Conservation (phyloP, 2,888 invertebrate genomes). For the Chironomus riparius region DNA sequence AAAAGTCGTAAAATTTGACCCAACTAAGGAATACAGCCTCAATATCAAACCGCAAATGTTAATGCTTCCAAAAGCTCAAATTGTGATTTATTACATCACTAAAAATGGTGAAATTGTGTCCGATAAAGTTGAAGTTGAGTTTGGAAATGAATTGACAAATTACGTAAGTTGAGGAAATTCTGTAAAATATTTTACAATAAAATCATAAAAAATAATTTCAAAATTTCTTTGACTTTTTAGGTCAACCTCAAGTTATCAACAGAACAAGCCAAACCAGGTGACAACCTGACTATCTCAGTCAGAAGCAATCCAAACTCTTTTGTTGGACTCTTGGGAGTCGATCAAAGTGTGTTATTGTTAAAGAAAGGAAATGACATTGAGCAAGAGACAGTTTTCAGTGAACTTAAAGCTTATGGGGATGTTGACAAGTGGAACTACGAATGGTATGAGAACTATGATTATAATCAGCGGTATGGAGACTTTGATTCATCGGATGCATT, state of each 20-base stretch:
- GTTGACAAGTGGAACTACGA: not conserved
- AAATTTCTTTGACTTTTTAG: conserved; percentile 24
- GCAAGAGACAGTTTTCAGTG: not conserved
- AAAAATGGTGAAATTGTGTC: conserved; percentile 66
- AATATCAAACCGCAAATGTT: not conserved
- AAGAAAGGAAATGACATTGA: conserved; percentile 56
- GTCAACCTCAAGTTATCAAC: conserved; percentile 33
- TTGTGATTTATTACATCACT: conserved; percentile 63
- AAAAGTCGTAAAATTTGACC: conserved; percentile 48
- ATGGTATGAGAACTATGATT: not conserved
- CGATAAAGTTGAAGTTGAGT: conserved; percentile 71
- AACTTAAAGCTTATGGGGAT: not conserved
- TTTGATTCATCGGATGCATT: not conserved
- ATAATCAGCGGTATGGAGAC: not conserved
- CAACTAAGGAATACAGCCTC: not conserved
- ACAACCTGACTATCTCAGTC: conserved; percentile 63
- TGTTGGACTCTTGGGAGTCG: conserved; percentile 73
- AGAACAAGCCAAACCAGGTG: conserved; percentile 58
- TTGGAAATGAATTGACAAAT: conserved; percentile 64
- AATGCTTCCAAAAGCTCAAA: conserved; percentile 55
- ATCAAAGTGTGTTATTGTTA: conserved; percentile 60
- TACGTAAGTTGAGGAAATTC: not conserved
- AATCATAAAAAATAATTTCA: conserved; percentile 24
- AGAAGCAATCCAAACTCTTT: conserved; percentile 70
- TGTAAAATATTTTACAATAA: not conserved